phyloP scores from a whole-genome alignment of 1,140 invertebrate genomes.

The Plectrocnemia conspersa region DNA sequence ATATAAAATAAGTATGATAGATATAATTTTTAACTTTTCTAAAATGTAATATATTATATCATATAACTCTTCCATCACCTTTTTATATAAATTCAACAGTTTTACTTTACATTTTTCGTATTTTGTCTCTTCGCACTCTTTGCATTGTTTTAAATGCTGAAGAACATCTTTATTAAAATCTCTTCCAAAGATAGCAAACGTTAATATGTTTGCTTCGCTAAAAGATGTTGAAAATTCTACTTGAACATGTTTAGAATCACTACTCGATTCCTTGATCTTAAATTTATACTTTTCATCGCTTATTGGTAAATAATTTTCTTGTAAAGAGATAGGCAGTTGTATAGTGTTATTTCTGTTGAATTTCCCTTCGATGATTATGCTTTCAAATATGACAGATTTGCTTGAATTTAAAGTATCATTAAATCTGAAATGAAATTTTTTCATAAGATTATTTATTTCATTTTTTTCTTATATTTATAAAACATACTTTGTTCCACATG shows the following conservation, averaged over 20 bases:
- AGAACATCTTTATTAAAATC: slow-evolving; percentile 39
- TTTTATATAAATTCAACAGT: slow-evolving; percentile 40
- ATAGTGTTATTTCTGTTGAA: slow-evolving; percentile 37
- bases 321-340: slow-evolving; percentile 40
- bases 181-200: slow-evolving; percentile 41
- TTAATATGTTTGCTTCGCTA: slow-evolving; percentile 37
- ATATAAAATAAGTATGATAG: slow-evolving; percentile 45
- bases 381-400: slow-evolving; percentile 38
- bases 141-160: slow-evolving; percentile 23
- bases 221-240: slow-evolving; percentile 34
- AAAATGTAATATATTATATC: slow-evolving; percentile 46
- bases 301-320: slow-evolving; percentile 30
- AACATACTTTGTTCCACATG: slow-evolving; percentile 44
- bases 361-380: slow-evolving; percentile 38
- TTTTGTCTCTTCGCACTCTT: neutral
- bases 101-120: slow-evolving; percentile 36
- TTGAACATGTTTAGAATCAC: slow-evolving; percentile 32
- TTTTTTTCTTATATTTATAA: neutral
- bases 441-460: neutral
- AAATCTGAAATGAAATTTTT: slow-evolving; percentile 27
- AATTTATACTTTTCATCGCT: slow-evolving; percentile 34
- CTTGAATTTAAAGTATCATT: slow-evolving; percentile 37
- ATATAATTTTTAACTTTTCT: slow-evolving; percentile 42
- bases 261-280: slow-evolving; percentile 19
- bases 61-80: too few species aligned